Evolutionary conservation across 1,140 invertebrate species (phyloP), one percentile per base, ranked within the genome.

Genomic region (Bombus balteatus): DNA sequence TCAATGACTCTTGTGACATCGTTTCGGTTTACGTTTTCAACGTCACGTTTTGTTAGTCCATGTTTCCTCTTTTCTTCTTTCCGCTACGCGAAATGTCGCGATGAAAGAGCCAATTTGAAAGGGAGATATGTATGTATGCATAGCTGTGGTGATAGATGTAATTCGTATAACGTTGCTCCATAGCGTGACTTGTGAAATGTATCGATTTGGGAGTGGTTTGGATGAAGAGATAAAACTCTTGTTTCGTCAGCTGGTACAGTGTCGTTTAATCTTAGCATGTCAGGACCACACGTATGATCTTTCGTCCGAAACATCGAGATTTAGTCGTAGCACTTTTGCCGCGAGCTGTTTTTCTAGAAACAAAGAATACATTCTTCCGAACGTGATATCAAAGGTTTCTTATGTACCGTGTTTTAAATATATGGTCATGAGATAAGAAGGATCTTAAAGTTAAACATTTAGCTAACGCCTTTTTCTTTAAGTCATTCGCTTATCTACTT

Each of bases 1-100:
- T 94, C 93, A 94, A 95, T 91, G 94, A 94, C 92, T 88, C 90
- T 91, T 78, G 91, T 88, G 72, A 68, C 87, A 87, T 82, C 80
- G 83, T 90, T 92, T 89, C 76, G 80, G 87, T 85, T 85, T 81
- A 84, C 88, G 88, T 88, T 82, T 86, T 72, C 77, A 71, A 41
- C 76, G 81, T 85, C 83, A 85, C 77, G 83, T 85, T 85, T 85
- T 59, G 39, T 47, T 25, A 32, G 57, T 37, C n/a, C 10, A 0
- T 39, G 28, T 32, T n/a, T 28, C 8, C 41, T 34, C 13, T 43
- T 25, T 28, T 34, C 6, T 15, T 41, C 72, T 72, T 41, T 28
- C 28, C 1, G 53, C 32, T 28, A 25, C 12, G 80, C 53, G 70
- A 73, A 71, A 73, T 37, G 28, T 81, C 70, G 53, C 12, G 53